Base-by-base conservation (phyloP, 1,140 invertebrate genomes). In the Apis laboriosa region DNA sequence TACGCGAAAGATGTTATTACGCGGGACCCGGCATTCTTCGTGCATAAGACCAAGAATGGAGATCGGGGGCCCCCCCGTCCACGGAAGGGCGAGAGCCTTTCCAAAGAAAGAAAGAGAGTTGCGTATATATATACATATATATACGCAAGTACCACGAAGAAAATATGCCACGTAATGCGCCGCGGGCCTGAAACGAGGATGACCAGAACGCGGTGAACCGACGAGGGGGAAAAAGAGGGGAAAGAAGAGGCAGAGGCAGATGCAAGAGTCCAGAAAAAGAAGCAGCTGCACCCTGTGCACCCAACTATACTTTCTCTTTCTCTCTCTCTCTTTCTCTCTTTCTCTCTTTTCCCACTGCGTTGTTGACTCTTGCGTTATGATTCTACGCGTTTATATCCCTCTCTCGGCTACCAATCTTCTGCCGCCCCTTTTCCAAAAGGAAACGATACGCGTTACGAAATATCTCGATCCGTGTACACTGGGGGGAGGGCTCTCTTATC, bases 141-240 rank as follows among this genome's bases (percentile, higher is more conserved):
- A n/a, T 9, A 11, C 60, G 73, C 68, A 24, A 24, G 77, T 66
- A 67, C 80, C 76, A 68, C 11, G 84, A 77, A 88, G 88, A 90
- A 90, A 90, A 90, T 88, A 81, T 88, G 87, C 88, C 83, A 78
- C 88, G 89, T 90, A 90, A 90, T 77, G 87, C 83, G 84, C 88
- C 87, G 86, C 80, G 77, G 82, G 88, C 56, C 80, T 77, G 67
- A 89, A 82, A 77, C 76, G 80, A 87, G 77, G 84, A 90, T 87
- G 89, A 86, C 87, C 85, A 87, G 71, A 85, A 79, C 67, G 76
- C 43, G 75, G 80, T 64, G 78, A 71, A 73, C 71, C 53, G 63
- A 60, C 28, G 28, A 43, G 79, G 66, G 78, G 66, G 78, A 63
- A 60, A 66, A 84, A 66, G 58, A 78, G n/a, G 84, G 58, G 63